Evolutionary conservation across 1,140 invertebrate species (phyloP), one percentile per base, ranked within the genome.

Genomic region (Laupala kohalensis): DNA sequence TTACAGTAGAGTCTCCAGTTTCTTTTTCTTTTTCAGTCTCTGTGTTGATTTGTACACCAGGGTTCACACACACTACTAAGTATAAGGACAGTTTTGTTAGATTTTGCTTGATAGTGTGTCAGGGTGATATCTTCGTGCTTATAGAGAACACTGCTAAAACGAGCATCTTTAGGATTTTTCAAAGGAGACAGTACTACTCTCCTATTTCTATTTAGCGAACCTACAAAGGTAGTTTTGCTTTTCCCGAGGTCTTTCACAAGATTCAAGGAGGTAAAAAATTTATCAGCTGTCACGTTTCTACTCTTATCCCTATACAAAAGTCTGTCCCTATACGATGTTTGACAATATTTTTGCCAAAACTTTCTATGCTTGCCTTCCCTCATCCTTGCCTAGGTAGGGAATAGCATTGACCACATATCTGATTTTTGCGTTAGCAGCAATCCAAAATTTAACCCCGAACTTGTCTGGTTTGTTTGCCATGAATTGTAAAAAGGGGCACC

Each of bases 211-310:
- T 68, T 68, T 15, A 77, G 72, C 63, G 75, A 76, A 12, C 76
- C 72, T 69, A 76, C 73, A 25, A 68, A 25, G 19, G 6, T 68
- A 4, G n/a, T 68, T 12, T 68, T 68, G 19, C 63, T 63, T 25
- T 70, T 26, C 28, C 53, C n/a, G n/a, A 30, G 37, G 25, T 27
- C 28, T 77, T 74, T 66, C 6, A 77, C 75, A 37, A 79, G 64
- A 25, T 74, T 62, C 15, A 72, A 4, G 28, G 74, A 75, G 1
- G 76, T 80, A 69, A 79, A 78, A 66, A 76, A 78, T 67, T 78
- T 79, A 19, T 79, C 77, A 24, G 71, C 77, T 1, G 75, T 79
- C n/a, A 80, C 70, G 67, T 74, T 80, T 71, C 72, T 75, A 4
- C 67, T 4, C 4, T 53, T 53, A 19, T 53, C 4, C n/a, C n/a